These are phyloP conservation scores for Teleiodes luculella DNA, from an alignment of 2,888 invertebrate genomes.

Conservation along the genomic window DNA sequence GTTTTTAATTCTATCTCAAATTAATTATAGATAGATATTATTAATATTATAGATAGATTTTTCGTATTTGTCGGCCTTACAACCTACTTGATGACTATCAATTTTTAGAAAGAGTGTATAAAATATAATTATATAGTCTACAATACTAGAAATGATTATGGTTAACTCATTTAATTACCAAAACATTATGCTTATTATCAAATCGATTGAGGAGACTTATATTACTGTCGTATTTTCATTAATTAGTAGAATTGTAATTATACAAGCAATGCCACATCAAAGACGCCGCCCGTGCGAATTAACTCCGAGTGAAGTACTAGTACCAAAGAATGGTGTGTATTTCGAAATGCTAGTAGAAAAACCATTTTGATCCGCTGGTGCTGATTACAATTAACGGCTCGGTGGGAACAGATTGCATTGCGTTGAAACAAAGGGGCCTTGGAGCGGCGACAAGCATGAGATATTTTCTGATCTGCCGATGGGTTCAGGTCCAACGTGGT, in stretches of 20 bases:
- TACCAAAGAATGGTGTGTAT: conserved; percentile 34
- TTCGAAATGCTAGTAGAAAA: conserved; percentile 54
- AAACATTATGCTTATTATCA: no score
- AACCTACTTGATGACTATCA: no score
- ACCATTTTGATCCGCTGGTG: conserved; percentile 48
- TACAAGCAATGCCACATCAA: conserved; percentile 13
- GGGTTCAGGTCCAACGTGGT: conserved; percentile 38
- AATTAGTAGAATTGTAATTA: neutral
- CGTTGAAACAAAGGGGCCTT: conserved; percentile 66
- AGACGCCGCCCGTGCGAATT: conserved; percentile 29
- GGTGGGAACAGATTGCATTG: conserved; percentile 66
- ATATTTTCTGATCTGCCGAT: conserved; percentile 38
- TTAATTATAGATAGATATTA: no score
- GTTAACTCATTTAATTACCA: no score
- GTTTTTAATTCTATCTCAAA: no score
- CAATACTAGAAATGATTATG: no score
- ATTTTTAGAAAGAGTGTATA: no score
- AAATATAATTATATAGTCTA: no score
- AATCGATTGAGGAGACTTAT: no score
- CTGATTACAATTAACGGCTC: conserved; percentile 61
- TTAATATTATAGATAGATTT: no score
- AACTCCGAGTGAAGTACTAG: conserved; percentile 15
- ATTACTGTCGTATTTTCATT: neutral
- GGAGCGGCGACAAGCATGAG: conserved; percentile 29
- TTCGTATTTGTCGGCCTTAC: no score